Evolutionary conservation across 2,888 invertebrate genomes (phyloP), one percentile per base, ranked within the genome.

Genomic region (Ischnus inquisitorius): DNA sequence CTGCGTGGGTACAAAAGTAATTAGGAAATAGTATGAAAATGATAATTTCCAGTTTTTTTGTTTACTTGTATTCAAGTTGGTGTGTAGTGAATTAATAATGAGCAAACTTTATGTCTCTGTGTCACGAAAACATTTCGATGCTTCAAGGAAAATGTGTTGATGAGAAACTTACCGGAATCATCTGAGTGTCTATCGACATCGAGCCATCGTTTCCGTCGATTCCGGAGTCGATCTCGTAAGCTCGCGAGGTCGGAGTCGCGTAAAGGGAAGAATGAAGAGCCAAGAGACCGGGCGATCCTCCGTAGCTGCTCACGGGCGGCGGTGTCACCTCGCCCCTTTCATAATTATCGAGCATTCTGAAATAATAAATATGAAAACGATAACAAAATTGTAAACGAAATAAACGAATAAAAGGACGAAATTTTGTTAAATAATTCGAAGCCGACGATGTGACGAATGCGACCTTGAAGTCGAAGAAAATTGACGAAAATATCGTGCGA

Each of bases 291-390:
- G 93, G 91, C 2, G 93, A 92, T 72, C 92, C 90, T 83, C 91
- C 93, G 88, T 93, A 93, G 87, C 92, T 91, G 87, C 91, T 91
- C 71, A 91, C 92, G 69, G 93, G 92, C 43, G 93, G 93, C 83
- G 93, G 93, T 88, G 93, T 93, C 90, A 93, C 90, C 90, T 93
- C 93, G 85, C 93, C 91, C 88, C 93, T 91, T 87, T 93, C 93
- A 91, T 94, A 94, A 89, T 92, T 93, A 86, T 94, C 94, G 92
- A 94, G 91, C 94, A 94, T 94, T 85, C 94, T 94, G 89, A 34
- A 92, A 92, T 2, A 34, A 34, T 34, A 34, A 8, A 34, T 6
- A 6, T 34, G 5, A 8, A 34, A 34, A 34, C 6, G 6, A 34
- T 5, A 6, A 34, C 8, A 34, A 34, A 34, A 34, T 34, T 8